These are phyloP conservation scores for Protosalanx chinensis DNA, from an alignment of 2,797 vertebrate species.

Conservation along the genomic window DNA sequence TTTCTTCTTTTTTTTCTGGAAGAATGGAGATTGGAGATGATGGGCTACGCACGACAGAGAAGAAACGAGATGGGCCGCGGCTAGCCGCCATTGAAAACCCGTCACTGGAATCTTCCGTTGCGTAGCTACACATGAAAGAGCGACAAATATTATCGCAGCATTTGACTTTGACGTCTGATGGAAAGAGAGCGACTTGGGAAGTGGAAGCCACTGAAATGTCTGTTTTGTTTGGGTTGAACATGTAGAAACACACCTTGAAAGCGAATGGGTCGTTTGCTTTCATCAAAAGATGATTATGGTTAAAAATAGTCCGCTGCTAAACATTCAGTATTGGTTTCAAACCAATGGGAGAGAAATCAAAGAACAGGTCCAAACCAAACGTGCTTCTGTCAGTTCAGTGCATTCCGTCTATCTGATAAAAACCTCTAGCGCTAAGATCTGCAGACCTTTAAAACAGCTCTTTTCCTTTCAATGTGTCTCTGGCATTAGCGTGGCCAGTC, in stretches of 20 bases:
- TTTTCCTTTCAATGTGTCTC: background rate
- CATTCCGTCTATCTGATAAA: background rate
- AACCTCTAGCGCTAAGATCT: background rate
- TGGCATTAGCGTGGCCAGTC: background rate
- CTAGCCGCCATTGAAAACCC: constrained; percentile 38
- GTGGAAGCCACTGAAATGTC: constrained; percentile 18
- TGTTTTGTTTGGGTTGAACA: constrained; percentile 27
- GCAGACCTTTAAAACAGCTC: background rate
- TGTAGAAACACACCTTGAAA: constrained; percentile 11
- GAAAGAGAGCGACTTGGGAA: constrained; percentile 18
- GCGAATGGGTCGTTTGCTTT: background rate
- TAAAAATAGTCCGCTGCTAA: constrained; percentile 33
- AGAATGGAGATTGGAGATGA: constrained; percentile 6
- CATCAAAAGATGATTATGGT: constrained; percentile 14
- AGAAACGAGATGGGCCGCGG: constrained; percentile 2
- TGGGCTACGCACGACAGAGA: constrained; percentile 28
- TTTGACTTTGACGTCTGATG: constrained; percentile 32
- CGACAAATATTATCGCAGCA: constrained; percentile 36
- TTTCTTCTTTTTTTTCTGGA: constrained; percentile 3
- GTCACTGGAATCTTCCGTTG: constrained; percentile 43
- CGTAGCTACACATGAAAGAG: constrained; percentile 21
- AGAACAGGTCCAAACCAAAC: constrained; percentile 46
- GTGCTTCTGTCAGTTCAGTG: background rate
- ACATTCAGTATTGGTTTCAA: constrained; percentile 23
- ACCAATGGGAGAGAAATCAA: constrained; percentile 36